phyloP scores from a whole-genome alignment of 2,888 invertebrate species.

The Lochmaea capreae region DNA sequence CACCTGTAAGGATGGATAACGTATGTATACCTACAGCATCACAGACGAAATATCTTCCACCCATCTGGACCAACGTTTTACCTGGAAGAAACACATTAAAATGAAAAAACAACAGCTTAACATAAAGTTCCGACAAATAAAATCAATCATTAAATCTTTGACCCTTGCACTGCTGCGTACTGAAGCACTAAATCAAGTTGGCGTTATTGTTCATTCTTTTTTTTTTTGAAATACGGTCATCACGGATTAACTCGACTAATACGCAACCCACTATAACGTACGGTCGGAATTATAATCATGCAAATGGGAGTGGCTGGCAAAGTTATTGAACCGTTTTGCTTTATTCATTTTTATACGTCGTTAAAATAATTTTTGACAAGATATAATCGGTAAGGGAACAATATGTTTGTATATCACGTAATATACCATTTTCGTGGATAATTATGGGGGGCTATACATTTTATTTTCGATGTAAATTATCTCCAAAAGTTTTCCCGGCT shows the following conservation, averaged over 20 bases:
- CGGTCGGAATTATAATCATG: constrained; percentile 14
- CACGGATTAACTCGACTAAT: constrained; percentile 4
- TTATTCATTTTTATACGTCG: background rate
- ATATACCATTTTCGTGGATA: background rate
- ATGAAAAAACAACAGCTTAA: too few relatives aligned
- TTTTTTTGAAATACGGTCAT: constrained; percentile 6
- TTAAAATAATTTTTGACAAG: background rate
- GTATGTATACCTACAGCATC: too few relatives aligned
- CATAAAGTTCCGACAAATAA: too few relatives aligned
- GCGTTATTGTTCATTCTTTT: constrained; percentile 14
- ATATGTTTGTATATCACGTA: background rate
- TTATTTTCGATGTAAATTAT: too few relatives aligned
- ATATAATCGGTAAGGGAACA: background rate
- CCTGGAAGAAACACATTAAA: too few relatives aligned
- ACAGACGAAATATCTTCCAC: too few relatives aligned
- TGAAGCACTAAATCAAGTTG: constrained; percentile 11
- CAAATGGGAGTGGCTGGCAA: constrained; percentile 11
- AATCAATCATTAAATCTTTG: background rate
- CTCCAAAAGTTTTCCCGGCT: too few relatives aligned
- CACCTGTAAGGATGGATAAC: too few relatives aligned
- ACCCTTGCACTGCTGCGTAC: background rate
- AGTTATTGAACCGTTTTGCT: constrained; percentile 7
- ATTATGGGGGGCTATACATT: too few relatives aligned
- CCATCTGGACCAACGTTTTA: too few relatives aligned
- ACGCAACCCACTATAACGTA: background rate